Evolutionary conservation across 2,888 invertebrate genomes (phyloP).

Genomic region (Pteria penguin): DNA sequence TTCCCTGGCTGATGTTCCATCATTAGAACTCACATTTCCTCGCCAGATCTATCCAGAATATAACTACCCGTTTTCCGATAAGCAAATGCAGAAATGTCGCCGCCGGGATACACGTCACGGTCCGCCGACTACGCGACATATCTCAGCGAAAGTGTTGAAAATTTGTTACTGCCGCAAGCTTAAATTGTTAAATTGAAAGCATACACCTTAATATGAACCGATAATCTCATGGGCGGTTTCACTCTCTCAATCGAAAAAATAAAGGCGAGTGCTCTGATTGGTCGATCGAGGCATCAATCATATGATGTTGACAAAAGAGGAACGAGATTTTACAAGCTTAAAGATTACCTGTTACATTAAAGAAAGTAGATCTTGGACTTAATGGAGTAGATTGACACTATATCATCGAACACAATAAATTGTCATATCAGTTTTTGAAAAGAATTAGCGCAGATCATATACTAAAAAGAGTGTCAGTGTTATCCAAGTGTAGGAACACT

Average conservation of each 20-base stretch:
- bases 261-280: conserved; percentile 37
- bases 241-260: conserved; percentile 9
- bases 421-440: not conserved
- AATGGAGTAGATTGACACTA: not conserved
- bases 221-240: conserved; percentile 34
- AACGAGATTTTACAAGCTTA: conserved; percentile 42
- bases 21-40: conserved; percentile 5
- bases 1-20: not conserved
- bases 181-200: conserved; percentile 27
- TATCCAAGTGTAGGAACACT: not conserved
- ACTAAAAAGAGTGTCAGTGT: not conserved
- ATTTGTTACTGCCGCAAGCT: conserved; percentile 39
- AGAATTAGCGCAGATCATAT: not conserved
- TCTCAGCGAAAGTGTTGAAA: conserved; percentile 31
- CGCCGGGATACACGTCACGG: conserved; percentile 20
- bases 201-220: conserved; percentile 36
- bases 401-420: not conserved
- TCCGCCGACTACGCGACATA: conserved; percentile 24
- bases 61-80: conserved; percentile 12
- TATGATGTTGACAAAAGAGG: conserved; percentile 36
- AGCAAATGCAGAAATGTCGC: not conserved
- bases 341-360: conserved; percentile 42
- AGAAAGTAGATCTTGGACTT: conserved; percentile 19
- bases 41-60: not conserved
- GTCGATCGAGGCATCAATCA: conserved; percentile 37